Conservation (phyloP, 2,113 vertebrate genomes). For the Cisticola juncidis region DNA sequence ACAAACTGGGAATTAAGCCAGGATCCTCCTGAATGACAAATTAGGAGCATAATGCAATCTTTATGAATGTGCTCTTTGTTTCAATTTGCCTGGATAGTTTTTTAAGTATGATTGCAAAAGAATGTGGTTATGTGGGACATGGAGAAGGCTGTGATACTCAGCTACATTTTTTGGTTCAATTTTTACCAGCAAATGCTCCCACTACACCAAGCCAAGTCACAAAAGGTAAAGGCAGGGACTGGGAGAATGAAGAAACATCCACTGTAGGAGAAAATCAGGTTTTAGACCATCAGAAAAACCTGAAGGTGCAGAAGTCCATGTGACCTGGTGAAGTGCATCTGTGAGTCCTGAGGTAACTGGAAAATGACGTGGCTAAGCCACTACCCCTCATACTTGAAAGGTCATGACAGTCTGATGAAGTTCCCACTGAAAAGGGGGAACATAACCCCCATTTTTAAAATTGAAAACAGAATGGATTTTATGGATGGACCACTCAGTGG, state of each 20-base stretch:
- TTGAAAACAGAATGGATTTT: no score
- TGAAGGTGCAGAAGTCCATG: background rate
- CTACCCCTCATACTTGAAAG: background rate
- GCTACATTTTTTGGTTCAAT: background rate
- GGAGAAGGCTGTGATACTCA: background rate
- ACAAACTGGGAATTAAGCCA: background rate
- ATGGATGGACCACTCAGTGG: background rate
- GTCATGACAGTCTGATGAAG: background rate
- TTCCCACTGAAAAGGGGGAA: background rate
- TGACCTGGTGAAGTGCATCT: background rate
- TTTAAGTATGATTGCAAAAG: background rate
- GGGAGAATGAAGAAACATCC: background rate
- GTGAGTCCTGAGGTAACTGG: background rate
- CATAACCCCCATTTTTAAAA: background rate
- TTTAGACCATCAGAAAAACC: background rate
- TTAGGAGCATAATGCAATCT: background rate
- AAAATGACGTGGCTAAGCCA: background rate
- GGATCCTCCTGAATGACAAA: background rate
- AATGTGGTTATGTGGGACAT: background rate
- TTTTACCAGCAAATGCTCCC: background rate
- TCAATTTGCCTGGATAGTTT: background rate
- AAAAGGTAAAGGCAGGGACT: background rate
- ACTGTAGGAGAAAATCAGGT: background rate
- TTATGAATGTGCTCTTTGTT: background rate
- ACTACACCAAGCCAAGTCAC: background rate